A percentile compares a stretch with the other conserved stretches of the same genome.
Conservation (phyloP, 2,797 vertebrate genomes). For the Scolopax rusticola region DNA sequence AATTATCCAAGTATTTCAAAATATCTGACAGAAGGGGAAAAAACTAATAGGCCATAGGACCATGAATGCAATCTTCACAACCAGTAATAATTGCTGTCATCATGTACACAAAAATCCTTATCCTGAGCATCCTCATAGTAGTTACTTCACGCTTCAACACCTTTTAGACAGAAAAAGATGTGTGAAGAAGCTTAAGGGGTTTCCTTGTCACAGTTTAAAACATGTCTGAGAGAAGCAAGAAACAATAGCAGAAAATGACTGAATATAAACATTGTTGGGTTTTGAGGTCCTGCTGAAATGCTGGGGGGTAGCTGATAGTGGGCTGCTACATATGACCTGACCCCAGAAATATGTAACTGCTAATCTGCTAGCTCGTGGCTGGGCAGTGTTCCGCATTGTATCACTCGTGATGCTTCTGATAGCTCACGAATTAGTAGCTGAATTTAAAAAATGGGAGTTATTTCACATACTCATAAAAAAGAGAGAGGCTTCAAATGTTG, state of each 20-base stretch:
- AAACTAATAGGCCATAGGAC: background rate
- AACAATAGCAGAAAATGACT: constrained; percentile 53
- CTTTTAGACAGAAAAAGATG: background rate
- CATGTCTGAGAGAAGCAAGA: constrained; percentile 31
- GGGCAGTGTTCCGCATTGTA: background rate
- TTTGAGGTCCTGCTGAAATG: constrained; percentile 33
- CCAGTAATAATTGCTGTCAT: background rate
- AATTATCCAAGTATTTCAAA: background rate
- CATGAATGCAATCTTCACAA: background rate
- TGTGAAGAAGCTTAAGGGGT: background rate
- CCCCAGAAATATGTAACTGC: background rate
- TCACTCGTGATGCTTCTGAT: background rate
- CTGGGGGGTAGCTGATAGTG: constrained; percentile 6
- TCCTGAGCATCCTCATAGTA: background rate
- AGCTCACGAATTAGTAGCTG: background rate
- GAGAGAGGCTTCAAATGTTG: background rate
- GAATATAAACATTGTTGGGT: constrained; percentile 34
- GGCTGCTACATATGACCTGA: background rate
- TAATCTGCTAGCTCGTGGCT: background rate
- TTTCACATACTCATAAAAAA: background rate
- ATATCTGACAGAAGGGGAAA: background rate
- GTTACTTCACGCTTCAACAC: background rate
- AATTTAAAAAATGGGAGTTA: background rate
- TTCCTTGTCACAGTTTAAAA: constrained; percentile 28
- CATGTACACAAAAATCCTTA: background rate